A percentile compares a stretch with the other conserved stretches of the same genome.
phyloP scores from a whole-genome alignment of 53 echinoderm and acorn worm species.

The Patiria pectinifera region DNA sequence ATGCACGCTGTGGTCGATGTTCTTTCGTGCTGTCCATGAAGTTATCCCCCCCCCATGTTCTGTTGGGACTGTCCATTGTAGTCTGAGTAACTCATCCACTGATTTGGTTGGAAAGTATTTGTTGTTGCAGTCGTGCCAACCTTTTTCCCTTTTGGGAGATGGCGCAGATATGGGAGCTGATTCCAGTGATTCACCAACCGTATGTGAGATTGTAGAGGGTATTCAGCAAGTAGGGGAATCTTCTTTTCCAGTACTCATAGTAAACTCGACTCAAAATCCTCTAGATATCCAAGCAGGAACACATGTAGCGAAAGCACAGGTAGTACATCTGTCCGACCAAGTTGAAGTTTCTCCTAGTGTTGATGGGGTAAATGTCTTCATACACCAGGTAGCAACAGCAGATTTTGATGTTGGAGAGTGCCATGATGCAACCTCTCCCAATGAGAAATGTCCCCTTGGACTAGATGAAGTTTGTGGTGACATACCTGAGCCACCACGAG shows the following conservation, averaged over 20 bases:
- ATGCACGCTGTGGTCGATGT: too few relatives aligned
- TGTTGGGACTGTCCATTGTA: background rate
- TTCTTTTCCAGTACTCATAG: background rate
- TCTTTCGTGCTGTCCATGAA: too few relatives aligned
- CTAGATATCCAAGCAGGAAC: background rate
- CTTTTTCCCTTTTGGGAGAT: background rate
- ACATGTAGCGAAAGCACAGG: background rate
- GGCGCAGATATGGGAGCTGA: background rate
- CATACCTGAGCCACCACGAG: background rate
- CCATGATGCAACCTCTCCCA: too few relatives aligned
- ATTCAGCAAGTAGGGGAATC: background rate
- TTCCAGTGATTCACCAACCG: background rate
- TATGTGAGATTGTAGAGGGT: slow-evolving; percentile 7
- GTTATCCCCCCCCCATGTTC: background rate
- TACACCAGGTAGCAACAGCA: background rate
- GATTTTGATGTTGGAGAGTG: background rate
- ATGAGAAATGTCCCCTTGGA: too few relatives aligned
- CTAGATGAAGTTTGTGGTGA: background rate
- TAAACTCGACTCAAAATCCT: background rate
- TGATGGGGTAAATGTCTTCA: background rate
- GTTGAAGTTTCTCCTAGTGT: background rate
- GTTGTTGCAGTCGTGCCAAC: background rate
- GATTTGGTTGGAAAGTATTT: background rate
- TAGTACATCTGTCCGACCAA: background rate
- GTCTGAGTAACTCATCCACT: background rate